Evolutionary conservation across 2,888 invertebrate species (phyloP), one percentile per base, ranked within the genome.

Genomic region (Masnerella sp.): DNA sequence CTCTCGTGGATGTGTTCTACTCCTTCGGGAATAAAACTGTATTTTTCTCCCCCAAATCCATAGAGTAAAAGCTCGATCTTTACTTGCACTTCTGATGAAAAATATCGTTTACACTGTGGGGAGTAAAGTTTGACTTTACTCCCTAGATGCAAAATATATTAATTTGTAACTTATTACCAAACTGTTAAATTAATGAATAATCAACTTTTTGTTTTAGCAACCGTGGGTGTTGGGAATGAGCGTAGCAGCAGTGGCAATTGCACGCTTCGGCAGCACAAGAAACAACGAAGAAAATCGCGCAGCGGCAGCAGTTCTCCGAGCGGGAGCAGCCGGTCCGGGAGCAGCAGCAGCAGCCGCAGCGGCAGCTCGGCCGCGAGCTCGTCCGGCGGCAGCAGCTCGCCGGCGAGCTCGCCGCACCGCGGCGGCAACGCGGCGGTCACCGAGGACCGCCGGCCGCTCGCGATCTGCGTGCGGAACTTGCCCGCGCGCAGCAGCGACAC

Each of bases 401-500:
- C 91, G 65, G 91, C 90, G 79, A 85, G 85, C 73, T 90, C 82
- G 84, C 90, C 84, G 80, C 90, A 88, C 85, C 88, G 86, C 77
- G 87, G 83, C 80, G 85, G 84, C 45, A 87, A 86, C 74, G 84
- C 87, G 56, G 86, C 87, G 61, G 91, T 92, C 88, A 90, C 90
- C 65, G 91, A 93, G 79, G 93, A 94, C 82, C 90, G 93, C 81
- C 91, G 95, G 84, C 95, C 96, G 70, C 89, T 96, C 82, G 96
- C 96, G 77, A 96, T 96, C 86, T 96, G 96, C 89, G 96, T 97
- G 80, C 92, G 95, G 84, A 96, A 96, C 89, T 90, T 97, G 84
- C 96, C 96, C 77, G 92, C 94, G 76, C 91, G 96, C 82, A 96
- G 96, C 82, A 92, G 94, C 87, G 98, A 98, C 88, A 96, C 96